These are phyloP conservation scores for Gastrophysa polygoni DNA, from an alignment of 2,888 invertebrate species.

Conservation along the genomic window DNA sequence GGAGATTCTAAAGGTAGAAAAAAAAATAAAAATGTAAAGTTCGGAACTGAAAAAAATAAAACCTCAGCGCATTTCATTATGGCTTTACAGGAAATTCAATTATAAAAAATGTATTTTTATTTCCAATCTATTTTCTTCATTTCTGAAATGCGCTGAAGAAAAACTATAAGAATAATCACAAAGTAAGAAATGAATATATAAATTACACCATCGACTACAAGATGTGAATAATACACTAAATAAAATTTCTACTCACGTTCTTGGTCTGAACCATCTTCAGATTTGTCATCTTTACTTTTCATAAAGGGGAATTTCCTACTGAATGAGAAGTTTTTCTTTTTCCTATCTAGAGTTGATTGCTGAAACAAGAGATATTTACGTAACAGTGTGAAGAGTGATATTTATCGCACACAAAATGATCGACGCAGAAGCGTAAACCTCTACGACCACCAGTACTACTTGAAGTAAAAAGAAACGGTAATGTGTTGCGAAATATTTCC, in stretches of 20 bases:
- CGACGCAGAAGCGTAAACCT: no score
- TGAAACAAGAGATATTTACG: conserved; percentile 55
- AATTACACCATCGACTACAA: background rate
- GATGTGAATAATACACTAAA: background rate
- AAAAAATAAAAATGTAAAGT: conserved; percentile 39
- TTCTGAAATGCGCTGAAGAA: background rate
- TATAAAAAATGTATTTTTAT: no score
- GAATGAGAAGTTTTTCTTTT: conserved; percentile 98
- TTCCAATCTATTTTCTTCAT: background rate
- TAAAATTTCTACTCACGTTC: conserved; percentile 89
- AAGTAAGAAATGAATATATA: background rate
- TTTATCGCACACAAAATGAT: no score
- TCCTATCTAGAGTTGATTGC: conserved; percentile 93
- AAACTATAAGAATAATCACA: background rate
- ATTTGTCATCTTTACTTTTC: conserved; percentile 99
- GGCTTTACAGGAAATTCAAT: no score
- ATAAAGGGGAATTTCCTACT: conserved; percentile 99
- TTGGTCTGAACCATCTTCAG: conserved; percentile 95
- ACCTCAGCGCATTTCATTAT: conserved; percentile 19
- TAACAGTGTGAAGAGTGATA: no score
- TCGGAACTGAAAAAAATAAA: conserved; percentile 28
- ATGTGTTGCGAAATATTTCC: no score
- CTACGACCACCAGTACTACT: no score
- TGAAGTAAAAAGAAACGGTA: no score
- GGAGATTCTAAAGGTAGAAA: conserved; percentile 56